Base-by-base conservation (phyloP, 2,797 vertebrate species). In the Benthosema pterotum region DNA sequence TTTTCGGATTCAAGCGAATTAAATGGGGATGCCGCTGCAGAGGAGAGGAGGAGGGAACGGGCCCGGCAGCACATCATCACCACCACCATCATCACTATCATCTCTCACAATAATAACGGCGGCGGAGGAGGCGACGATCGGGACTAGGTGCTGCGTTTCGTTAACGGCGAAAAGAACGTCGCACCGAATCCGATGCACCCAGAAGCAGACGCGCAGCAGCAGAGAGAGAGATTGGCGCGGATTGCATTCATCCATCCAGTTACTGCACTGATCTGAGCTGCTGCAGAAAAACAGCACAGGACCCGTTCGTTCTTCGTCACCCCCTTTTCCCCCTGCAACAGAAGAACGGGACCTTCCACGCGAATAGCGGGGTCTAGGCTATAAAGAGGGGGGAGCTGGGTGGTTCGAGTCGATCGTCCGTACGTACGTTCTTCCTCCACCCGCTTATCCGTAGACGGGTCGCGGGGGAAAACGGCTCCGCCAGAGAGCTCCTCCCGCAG, bases 141-240 rank as follows among this genome's bases (percentile, higher is more conserved):
- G 42, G 5, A 25, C 5, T 25, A 25, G 28, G 32, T 38, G 32
- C 32, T 38, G 32, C 32, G 22, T 25, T 3, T 25, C 5, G 22
- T 38, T 11, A 8, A 38, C 32, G 32, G 32, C 32, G 32, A 15
- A 61, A n/a, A n/a, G n/a, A n/a, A 46, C 74, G 69, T 78, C 78
- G 42, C 68, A 71, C 62, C 67, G n/a, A n/a, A n/a, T n/a, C n/a
- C n/a, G 85, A 80, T 86, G 78, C 68, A n/a, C 60, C 57, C 51
- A 60, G 42, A 52, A 12, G 65, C 32, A 60, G 49, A 59, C 58
- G 56, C 8, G 32, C 7, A 38, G 32, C 8, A 38, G 32, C 7
- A 38, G 32, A 38, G 32, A 38, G 32, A n/a, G n/a, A n/a, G n/a
- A n/a, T n/a, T n/a, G n/a, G 28, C 28, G 52, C 42, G 65, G 79